Base-by-base conservation (phyloP, 2,113 vertebrate species). In the Platichthys stellatus region DNA sequence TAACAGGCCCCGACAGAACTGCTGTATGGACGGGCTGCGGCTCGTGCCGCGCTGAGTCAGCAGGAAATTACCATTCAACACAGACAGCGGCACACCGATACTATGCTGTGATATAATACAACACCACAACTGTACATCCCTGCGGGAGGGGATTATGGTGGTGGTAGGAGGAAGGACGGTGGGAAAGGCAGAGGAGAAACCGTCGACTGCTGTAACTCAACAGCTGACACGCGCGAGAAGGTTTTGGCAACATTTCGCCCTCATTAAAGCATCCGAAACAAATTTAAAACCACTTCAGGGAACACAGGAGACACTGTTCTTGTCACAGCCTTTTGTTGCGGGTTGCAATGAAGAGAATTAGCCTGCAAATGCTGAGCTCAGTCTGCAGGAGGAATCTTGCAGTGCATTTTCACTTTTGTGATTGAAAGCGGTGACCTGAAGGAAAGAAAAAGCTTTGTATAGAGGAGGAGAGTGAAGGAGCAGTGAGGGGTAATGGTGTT, bases 31-130 rank as follows among this genome's bases (percentile, higher is more conserved):
- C 54, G 38, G 45, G 76, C 80, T 78, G 74, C 40, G 23, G 73
- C 80, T 91, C 31, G 14, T 61, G 63, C 53, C 0, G 49, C 4
- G 78, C 91, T 57, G 90, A 92, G 51, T 92, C 88, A 86, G 88
- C 90, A 74, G 72, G 64, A 92, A 92, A 92, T 92, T 90, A 91
- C 87, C 85, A 92, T 90, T 86, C 84, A 87, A 73, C 83, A 38
- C n/a, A 76, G 85, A 83, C 84, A 79, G 79, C 73, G 21, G 56
- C 69, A 61, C 74, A 59, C 54, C 28, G 45, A 74, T 78, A 81
- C 88, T 66, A 76, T 56, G 10, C 63, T 69, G 80, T 84, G 84
- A 87, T 88, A 75, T 78, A 88, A 80, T 80, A 72, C 69, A 73
- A 80, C 65, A 49, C 15, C 80, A 79, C 74, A 54, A 70, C 70